Base-by-base conservation (phyloP, 2,888 invertebrate species). In the Trachelus troglodyta region DNA sequence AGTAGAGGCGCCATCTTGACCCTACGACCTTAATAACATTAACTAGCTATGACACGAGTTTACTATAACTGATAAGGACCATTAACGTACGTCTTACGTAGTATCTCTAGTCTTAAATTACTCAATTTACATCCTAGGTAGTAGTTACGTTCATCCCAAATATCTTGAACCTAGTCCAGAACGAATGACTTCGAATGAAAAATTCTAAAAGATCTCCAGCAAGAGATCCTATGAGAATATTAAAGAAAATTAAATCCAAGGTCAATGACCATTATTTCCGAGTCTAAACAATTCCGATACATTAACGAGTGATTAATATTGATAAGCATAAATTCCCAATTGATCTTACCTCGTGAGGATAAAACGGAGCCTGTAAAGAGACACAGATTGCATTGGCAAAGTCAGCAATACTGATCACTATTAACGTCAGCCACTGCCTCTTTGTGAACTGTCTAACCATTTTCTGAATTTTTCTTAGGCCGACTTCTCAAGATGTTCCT, bases 301-400 rank as follows among this genome's bases (percentile, higher is more conserved):
- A 1, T 11, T 0, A 33, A 15, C 30, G 1, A 71, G 23, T 71
- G 30, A 71, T 71, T 23, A 56, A 9, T 1, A 2, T 23, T 56
- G 6, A 56, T 56, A 23, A 56, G 9, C 6, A 56, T 23, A 56
- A 23, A 56, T 56, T 23, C 9, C 6, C 1, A 56, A 23, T 56
- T 80, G 89, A 33, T 86, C 94, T 93, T 92, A 96, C 96, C 94
- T 97, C 97, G 87, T 94, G 93, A 0, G 97, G 97, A 90, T 97
- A 97, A 91, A 97, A 97, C 0, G 97, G 97, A 2, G 97, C 97
- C 89, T 97, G 97, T 2, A 97, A 91, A 0, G 97, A 96, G 1
- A 97, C 96, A 91, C 96, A 96, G 81, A 97, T 94, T 3, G 97
- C 97, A 89, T 96, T 96, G 87, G 96, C 96, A 91, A 97, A 96